Conservation (phyloP, 92 coral and sea anemone genomes). For the Epizoanthus stellaris region DNA sequence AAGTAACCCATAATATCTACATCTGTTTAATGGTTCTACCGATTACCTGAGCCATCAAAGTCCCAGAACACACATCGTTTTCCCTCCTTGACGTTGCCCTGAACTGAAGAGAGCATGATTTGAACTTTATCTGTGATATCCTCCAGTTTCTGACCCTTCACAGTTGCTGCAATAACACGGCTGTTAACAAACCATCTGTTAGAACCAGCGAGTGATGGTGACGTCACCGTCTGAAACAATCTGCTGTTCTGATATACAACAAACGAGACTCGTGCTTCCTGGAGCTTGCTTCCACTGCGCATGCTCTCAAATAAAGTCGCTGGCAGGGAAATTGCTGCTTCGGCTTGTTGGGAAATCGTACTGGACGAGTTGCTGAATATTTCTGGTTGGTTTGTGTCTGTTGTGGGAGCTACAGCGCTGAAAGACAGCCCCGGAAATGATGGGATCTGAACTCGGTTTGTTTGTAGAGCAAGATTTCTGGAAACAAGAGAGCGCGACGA, state of each 20-base stretch:
- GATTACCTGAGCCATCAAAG: constrained; percentile 38
- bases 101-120: constrained; percentile 45
- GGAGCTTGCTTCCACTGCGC: background rate
- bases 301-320: constrained; percentile 44
- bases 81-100: background rate
- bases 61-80: constrained; percentile 56
- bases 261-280: constrained; percentile 65
- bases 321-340: constrained; percentile 60
- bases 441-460: constrained; percentile 48
- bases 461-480: constrained; percentile 62
- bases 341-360: background rate
- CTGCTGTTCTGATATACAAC: constrained; percentile 69
- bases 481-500: constrained; percentile 53
- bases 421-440: constrained; percentile 67
- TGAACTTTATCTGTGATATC: constrained; percentile 46
- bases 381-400: constrained; percentile 39
- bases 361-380: constrained; percentile 25
- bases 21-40: too few species aligned
- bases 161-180: constrained; percentile 52
- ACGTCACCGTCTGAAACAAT: constrained; percentile 59
- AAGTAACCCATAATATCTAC: too few species aligned
- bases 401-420: constrained; percentile 38
- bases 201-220: constrained; percentile 38
- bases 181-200: constrained; percentile 17
- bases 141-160: constrained; percentile 39